These are phyloP conservation scores for Mystacides longicornis DNA, from an alignment of 2,888 invertebrate genomes.

Conservation along the genomic window DNA sequence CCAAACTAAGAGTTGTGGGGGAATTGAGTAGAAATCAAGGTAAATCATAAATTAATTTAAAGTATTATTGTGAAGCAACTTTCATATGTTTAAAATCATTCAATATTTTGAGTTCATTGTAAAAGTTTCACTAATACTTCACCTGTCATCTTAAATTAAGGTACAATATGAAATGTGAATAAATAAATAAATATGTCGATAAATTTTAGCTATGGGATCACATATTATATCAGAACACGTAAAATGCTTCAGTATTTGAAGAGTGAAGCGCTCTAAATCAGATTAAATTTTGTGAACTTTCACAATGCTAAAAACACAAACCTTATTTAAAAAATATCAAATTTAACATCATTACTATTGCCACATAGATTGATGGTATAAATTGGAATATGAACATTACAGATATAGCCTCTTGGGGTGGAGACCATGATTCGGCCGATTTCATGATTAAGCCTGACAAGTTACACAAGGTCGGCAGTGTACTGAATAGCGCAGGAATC, in stretches of 20 bases:
- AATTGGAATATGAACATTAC: conserved; percentile 11
- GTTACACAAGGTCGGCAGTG: conserved; percentile 54
- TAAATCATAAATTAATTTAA: conserved; percentile 35
- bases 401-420: conserved; percentile 62
- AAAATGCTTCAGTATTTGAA: too few species aligned
- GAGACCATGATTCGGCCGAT: conserved; percentile 57
- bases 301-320: neutral
- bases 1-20: conserved; percentile 45
- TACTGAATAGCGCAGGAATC: conserved; percentile 56
- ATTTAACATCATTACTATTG: neutral
- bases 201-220: too few species aligned
- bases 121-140: too few species aligned
- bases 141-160: too few species aligned
- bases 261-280: too few species aligned
- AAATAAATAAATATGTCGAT: too few species aligned
- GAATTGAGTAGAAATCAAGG: conserved; percentile 52
- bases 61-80: too few species aligned
- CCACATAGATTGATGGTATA: neutral
- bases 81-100: too few species aligned
- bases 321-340: neutral
- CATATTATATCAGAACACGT: too few species aligned
- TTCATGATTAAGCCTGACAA: conserved; percentile 62
- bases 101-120: too few species aligned
- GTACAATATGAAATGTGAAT: too few species aligned
- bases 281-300: too few species aligned